Base-by-base conservation (phyloP, 2,113 vertebrate species). In the Ceyx cyanopectus region DNA sequence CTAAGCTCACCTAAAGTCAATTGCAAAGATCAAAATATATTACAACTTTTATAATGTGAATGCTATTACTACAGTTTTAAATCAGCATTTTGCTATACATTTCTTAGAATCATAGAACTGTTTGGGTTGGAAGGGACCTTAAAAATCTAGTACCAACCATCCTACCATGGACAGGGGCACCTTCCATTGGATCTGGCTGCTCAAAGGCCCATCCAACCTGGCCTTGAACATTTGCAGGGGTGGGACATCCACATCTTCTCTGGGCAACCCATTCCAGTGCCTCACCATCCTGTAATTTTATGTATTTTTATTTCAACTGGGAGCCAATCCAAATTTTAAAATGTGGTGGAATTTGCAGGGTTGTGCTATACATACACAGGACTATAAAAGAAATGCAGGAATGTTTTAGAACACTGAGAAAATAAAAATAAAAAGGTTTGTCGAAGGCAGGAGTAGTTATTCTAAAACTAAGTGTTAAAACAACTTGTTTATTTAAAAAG, bases 341-440 rank as follows among this genome's bases (percentile, higher is more conserved):
- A 27, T 48, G 5, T 24, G 18, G 30, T 51, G 32, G 53, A 54
- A 69, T 51, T 58, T 69, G 6, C 32, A 18, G 17, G 14, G 9
- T 46, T 88, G 73, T 4, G 2, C 4, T 4, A 1, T 14, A 5
- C 1, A 0, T 10, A 40, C 8, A 5, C 2, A 72, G 20, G 27
- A 48, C 9, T 34, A 67, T 43, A 15, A 40, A 50, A 73, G 16
- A 58, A 12, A 37, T 30, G 16, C 2, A 56, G 5, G 6, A 7
- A 37, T 37, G 11, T 2, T 79, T 68, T 66, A 87, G 5, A 69
- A 23, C 12, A 48, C 10, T 43, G 23, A 65, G 14, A 72, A 63
- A 86, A 75, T 13, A 0, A 43, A 82, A 85, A 29, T 22, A 2
- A 43, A 69, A 70, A 60, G 3, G 1, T 61, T 75, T 79, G 14